These are phyloP conservation scores for Pterobdella sp. DNA, from an alignment of 2,888 invertebrate species.

Conservation along the genomic window DNA sequence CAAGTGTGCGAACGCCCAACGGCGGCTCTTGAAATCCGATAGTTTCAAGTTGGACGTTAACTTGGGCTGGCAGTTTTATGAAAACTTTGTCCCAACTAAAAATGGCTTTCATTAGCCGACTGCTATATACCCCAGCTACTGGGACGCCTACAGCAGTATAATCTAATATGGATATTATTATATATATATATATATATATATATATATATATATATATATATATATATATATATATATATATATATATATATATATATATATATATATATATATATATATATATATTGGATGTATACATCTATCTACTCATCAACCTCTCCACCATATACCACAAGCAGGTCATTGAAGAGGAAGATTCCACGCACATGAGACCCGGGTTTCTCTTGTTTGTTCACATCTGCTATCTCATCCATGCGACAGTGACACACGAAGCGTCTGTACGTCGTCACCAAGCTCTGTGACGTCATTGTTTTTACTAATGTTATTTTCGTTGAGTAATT, in stretches of 20 bases:
- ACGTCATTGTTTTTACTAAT: no score
- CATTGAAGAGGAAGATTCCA: slow-evolving; percentile 41
- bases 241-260: not conserved
- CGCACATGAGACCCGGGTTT: slow-evolving; percentile 38
- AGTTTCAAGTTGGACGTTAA: no score
- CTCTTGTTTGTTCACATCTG: slow-evolving; percentile 72
- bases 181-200: slow-evolving; percentile 5
- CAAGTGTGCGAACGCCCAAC: no score
- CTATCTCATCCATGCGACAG: slow-evolving; percentile 93
- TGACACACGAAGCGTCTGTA: slow-evolving; percentile 95
- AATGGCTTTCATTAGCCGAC: no score
- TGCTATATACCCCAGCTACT: no score
- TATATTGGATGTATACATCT: slow-evolving; percentile 5
- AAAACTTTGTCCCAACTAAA: no score
- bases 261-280: slow-evolving; percentile 3
- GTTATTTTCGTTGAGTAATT: not conserved
- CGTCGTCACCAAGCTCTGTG: slow-evolving; percentile 67
- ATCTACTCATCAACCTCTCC: not conserved
- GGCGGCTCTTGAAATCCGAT: no score
- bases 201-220: slow-evolving; percentile 1
- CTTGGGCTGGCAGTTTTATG: no score
- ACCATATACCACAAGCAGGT: slow-evolving; percentile 37
- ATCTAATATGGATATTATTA: no score
- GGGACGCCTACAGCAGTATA: no score
- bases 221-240: slow-evolving; percentile 1